A percentile compares a stretch with the other conserved stretches of the same genome.
Evolutionary conservation across 2,113 vertebrate species (phyloP).

Genomic region (Otis tarda): DNA sequence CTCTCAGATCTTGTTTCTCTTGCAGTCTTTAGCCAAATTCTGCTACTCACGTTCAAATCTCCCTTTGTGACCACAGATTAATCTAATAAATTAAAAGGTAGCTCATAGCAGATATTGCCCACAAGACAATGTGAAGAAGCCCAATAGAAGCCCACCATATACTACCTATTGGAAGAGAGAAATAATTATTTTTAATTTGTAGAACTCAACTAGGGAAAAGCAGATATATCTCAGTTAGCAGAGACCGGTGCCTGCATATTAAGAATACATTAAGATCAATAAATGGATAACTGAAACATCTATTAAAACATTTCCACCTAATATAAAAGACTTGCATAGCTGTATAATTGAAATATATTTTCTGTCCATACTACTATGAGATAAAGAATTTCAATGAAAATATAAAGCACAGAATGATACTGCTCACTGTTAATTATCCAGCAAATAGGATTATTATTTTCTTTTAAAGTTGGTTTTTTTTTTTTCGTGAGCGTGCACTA

Average conservation of each 20-base stretch:
- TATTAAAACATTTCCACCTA: constrained; percentile 42
- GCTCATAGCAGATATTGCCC: not conserved
- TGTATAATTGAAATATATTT: constrained; percentile 61
- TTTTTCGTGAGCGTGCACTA: not conserved
- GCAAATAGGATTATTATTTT: constrained; percentile 51
- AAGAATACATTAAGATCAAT: constrained; percentile 68
- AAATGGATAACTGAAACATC: constrained; percentile 58
- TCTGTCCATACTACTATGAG: not conserved
- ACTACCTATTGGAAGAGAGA: constrained; percentile 6
- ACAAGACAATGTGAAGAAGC: not conserved
- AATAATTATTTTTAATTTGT: constrained; percentile 54
- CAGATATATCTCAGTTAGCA: constrained; percentile 46
- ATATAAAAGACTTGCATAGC: constrained; percentile 45
- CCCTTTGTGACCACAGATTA: constrained; percentile 21
- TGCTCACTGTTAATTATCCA: constrained; percentile 39
- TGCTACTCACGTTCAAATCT: not conserved
- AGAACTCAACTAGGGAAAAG: constrained; percentile 15
- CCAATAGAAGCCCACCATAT: not conserved
- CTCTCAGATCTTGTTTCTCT: not conserved
- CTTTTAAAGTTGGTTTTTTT: constrained; percentile 17
- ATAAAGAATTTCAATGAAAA: constrained; percentile 51
- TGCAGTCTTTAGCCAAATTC: not conserved
- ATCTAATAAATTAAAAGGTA: constrained; percentile 26
- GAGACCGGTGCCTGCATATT: not conserved
- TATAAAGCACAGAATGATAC: constrained; percentile 1